Evolutionary conservation across 2,113 vertebrate genomes (phyloP), one percentile per base, ranked within the genome.

Genomic region (Otocyon megalotis): DNA sequence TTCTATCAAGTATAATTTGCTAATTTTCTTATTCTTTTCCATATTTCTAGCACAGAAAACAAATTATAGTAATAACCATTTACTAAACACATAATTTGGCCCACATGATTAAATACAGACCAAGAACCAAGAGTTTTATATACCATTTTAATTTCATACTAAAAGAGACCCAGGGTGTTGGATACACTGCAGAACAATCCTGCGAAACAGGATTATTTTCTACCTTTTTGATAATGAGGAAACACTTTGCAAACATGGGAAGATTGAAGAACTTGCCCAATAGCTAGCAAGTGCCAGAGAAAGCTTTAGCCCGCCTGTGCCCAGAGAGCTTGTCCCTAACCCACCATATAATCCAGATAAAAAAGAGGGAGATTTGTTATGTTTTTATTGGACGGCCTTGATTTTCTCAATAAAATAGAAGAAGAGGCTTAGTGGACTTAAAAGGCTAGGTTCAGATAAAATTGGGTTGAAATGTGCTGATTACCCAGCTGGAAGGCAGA

Each of bases 371-470:
- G 88, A 80, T 56, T 63, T 65, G 15, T 48, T 82, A 43, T 26
- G 62, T 48, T 80, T 94, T 96, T 90, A 74, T 96, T 2, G 80
- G 30, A 53, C 60, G n/a, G 35, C 16, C 43, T 77, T 81, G 35
- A 35, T 62, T 91, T 93, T 89, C 48, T 86, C 76, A 91, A 32
- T 82, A 82, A 85, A 96, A 88, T 26, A 86, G 88, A 60, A 77
- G 65, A 81, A 79, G 35, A 81, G 43, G 6, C 26, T 76, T 77
- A 53, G 19, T 83, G 69, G 17, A 30, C 28, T 74, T 90, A 67
- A 91, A 88, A 88, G 79, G 8, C 32, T 65, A 7, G 4, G 30
- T 71, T 96, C 77, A 71, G 54, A 71, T 71, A 54, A 96, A 81
- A 71, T 50, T 62, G 60, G 53, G 13, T 15, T 50, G 32, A 88